Evolutionary conservation across 2,888 invertebrate genomes (phyloP).

Genomic region (Nomada ruficornis): DNA sequence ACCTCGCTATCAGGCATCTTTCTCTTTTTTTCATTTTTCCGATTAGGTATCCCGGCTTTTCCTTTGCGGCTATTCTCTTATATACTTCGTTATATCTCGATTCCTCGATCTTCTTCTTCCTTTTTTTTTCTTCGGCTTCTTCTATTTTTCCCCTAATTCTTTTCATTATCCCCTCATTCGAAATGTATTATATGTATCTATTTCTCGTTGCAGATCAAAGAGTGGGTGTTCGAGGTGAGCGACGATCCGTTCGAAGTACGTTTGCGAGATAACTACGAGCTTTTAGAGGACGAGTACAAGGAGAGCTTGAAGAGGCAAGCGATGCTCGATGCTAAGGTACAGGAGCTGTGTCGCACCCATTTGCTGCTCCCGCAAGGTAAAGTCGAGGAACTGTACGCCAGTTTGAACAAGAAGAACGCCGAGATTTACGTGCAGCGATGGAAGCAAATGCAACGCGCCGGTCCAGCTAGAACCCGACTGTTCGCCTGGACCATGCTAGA

Average conservation of each 20-base stretch:
- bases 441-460: conserved; percentile 89
- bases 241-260: conserved; percentile 99
- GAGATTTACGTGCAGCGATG: conserved; percentile 98
- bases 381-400: conserved; percentile 95
- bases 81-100: too few relatives aligned
- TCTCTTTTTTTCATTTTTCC: too few relatives aligned
- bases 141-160: too few relatives aligned
- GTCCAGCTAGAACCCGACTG: conserved; percentile 89
- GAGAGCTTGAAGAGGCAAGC: conserved; percentile 96
- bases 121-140: too few relatives aligned
- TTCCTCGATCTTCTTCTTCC: too few relatives aligned
- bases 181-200: too few relatives aligned
- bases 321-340: conserved; percentile 95
- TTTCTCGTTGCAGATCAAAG: conserved; percentile 87
- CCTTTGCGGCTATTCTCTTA: too few relatives aligned
- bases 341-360: conserved; percentile 92
- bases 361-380: conserved; percentile 93
- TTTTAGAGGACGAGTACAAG: conserved; percentile 97
- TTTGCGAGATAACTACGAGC: conserved; percentile 96
- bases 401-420: conserved; percentile 94
- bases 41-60: too few relatives aligned
- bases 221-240: conserved; percentile 95
- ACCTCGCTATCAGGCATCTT: too few relatives aligned
- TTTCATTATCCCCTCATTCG: too few relatives aligned
- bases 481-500: conserved; percentile 94